Conservation (phyloP, 2,797 vertebrate genomes). For the Arnoldichthys spilopterus region DNA sequence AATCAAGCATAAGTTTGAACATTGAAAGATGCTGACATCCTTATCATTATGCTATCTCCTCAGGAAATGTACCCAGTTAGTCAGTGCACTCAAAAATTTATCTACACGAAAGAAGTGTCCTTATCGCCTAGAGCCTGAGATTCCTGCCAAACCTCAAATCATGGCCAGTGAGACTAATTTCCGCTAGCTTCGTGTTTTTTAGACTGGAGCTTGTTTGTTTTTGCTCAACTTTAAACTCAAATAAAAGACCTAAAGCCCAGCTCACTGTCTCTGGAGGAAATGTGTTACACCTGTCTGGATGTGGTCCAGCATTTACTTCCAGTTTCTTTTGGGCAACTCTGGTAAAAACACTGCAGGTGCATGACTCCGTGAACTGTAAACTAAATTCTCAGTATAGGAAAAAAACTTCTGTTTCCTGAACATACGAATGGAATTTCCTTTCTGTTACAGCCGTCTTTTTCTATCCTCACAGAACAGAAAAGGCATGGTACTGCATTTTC, state of each 20-base stretch:
- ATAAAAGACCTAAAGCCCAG: background rate
- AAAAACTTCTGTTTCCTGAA: background rate
- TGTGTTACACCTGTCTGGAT: background rate
- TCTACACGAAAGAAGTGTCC: background rate
- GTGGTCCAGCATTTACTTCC: background rate
- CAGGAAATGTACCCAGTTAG: background rate
- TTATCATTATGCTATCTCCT: background rate
- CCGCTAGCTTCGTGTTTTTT: constrained; percentile 1
- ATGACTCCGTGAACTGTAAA: background rate
- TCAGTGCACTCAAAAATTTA: background rate
- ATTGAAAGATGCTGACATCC: background rate
- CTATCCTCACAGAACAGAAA: background rate
- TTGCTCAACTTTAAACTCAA: constrained; percentile 9
- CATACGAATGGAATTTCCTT: background rate
- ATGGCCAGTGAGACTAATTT: constrained; percentile 14
- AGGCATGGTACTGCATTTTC: background rate
- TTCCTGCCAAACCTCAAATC: constrained; percentile 7
- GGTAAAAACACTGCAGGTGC: background rate
- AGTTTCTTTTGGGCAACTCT: background rate
- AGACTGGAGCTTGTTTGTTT: constrained; percentile 2
- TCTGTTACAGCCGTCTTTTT: background rate
- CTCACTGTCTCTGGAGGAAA: background rate
- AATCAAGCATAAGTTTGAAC: no score
- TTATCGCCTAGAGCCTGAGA: background rate
- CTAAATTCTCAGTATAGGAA: background rate